phyloP scores from a whole-genome alignment of 2,888 invertebrate genomes.

The Idaea straminata region DNA sequence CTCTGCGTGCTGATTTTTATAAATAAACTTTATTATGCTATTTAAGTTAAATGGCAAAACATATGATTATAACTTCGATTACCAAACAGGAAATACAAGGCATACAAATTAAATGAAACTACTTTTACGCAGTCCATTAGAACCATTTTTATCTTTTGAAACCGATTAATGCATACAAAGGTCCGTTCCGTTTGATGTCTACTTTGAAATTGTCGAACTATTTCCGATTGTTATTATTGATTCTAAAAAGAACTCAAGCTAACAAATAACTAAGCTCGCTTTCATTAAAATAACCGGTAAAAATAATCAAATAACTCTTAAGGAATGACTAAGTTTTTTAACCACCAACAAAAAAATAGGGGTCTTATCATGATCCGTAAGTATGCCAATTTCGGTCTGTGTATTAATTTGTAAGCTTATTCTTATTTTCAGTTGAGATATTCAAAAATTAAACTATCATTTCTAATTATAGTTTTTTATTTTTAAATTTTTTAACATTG shows the following conservation, averaged over 20 bases:
- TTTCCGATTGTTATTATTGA: conserved; percentile 3
- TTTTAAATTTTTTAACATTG: too few species aligned
- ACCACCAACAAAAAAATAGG: not conserved
- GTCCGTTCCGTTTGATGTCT: not conserved
- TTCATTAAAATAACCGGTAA: not conserved
- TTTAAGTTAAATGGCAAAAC: too few species aligned
- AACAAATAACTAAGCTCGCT: not conserved
- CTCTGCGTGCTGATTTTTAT: too few species aligned
- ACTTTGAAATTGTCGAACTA: not conserved
- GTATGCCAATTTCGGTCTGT: not conserved
- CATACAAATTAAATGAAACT: not conserved
- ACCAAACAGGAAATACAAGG: too few species aligned
- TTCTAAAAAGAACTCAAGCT: conserved; percentile 3
- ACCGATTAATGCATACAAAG: not conserved
- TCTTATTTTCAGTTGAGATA: not conserved
- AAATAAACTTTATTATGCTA: too few species aligned
- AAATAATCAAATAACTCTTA: not conserved
- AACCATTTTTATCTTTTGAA: not conserved
- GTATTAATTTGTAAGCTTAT: not conserved
- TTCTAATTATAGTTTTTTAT: too few species aligned
- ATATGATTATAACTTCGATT: too few species aligned
- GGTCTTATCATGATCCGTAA: not conserved
- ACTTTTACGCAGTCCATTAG: not conserved
- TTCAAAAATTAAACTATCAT: not conserved
- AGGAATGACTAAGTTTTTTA: not conserved